Base-by-base conservation (phyloP, 2,113 vertebrate genomes). In the Pteropus alecto region DNA sequence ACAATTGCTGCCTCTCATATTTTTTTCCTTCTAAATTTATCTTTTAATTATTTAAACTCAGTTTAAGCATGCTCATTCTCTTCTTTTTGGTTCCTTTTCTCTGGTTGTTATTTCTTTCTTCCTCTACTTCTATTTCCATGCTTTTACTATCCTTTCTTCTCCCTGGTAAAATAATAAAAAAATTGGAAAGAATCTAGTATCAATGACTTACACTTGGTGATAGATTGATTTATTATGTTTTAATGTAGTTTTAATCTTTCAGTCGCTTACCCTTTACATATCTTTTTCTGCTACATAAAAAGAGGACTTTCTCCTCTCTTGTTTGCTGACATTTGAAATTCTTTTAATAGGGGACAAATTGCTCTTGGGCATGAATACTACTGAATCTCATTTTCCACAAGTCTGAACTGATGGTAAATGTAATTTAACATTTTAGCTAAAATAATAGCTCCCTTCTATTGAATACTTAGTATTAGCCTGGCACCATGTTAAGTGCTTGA, bases 281-380 rank as follows among this genome's bases (percentile, higher is more conserved):
- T 77, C 6, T n/a, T 87, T 87, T 79, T 61, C 84, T 96, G 79
- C 90, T 88, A 76, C 38, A 87, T 79, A 86, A 82, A 95, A 77
- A 67, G 56, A 95, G 10, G 18, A 86, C 73, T 93, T 88, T 96
- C 30, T 67, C 8, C 15, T 19, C 30, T 87, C 7, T 94, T 93
- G 78, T 97, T 97, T 94, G 78, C 77, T 95, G 71, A 89, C 85
- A 96, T 97, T 96, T 97, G 51, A 91, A 95, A 95, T 92, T 73
- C 22, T 93, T 93, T 85, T 95, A 96, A 83, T 94, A 91, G 18
- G 78, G 73, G 61, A 85, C 77, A 93, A 86, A 79, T 96, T 90
- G 82, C 61, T 95, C 95, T 94, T 16, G 93, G 93, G 63, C 78
- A 89, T 86, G 46, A 97, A 89, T 95, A 86, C 51, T 90, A 94